These are phyloP conservation scores for Macrocentrus cingulum DNA, from an alignment of 1,140 invertebrate genomes.

Conservation along the genomic window DNA sequence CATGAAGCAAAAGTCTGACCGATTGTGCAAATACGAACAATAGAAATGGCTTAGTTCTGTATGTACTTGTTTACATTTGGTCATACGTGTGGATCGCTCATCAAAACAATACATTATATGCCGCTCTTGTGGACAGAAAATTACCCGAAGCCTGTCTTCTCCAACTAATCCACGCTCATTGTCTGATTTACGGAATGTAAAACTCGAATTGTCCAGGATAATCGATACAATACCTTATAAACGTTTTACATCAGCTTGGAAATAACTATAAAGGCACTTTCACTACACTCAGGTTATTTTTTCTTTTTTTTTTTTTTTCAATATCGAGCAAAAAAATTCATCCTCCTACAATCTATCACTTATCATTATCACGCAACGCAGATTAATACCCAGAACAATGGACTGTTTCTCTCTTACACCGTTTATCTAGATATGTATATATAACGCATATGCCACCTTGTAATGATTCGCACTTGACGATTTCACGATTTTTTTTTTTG, in stretches of 20 bases:
- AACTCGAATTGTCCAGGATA: background rate
- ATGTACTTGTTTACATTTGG: too few species aligned
- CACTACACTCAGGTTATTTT: conserved; percentile 27
- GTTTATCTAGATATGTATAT: background rate
- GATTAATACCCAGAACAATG: conserved; percentile 2
- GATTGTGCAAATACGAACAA: too few species aligned
- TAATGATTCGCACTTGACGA: too few species aligned
- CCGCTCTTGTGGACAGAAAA: too few species aligned
- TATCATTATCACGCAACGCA: conserved; percentile 6
- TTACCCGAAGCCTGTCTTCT: background rate
- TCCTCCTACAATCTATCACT: conserved; percentile 7
- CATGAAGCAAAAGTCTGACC: too few species aligned
- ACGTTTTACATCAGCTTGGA: conserved; percentile 27
- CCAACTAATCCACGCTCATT: background rate
- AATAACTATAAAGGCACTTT: conserved; percentile 34
- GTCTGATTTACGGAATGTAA: too few species aligned
- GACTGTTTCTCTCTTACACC: background rate
- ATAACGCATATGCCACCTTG: background rate
- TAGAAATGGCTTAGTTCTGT: too few species aligned
- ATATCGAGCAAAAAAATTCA: too few species aligned
- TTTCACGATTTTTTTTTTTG: too few species aligned
- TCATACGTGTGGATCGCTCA: too few species aligned
- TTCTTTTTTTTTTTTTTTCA: conserved; percentile 9
- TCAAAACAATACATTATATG: background rate
- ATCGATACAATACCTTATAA: conserved; percentile 28